phyloP scores from a whole-genome alignment of 2,888 invertebrate species.

The Clistopyga incitator region DNA sequence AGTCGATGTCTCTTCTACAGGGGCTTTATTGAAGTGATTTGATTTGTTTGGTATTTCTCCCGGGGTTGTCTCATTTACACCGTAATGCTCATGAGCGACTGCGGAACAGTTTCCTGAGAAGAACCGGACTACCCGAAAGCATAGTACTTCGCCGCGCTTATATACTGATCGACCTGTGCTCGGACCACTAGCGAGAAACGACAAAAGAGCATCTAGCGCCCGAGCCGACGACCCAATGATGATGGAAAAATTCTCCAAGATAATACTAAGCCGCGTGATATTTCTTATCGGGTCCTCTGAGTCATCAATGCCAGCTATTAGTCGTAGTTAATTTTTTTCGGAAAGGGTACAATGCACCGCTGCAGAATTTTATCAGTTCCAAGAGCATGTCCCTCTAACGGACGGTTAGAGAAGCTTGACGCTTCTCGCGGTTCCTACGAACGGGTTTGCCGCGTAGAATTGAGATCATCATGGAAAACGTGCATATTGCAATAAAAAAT shows the following conservation, averaged over 20 bases:
- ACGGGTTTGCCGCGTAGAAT: no score
- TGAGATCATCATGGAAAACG: no score
- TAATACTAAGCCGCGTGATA: not conserved
- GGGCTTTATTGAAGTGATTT: constrained; percentile 51
- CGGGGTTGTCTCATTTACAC: not conserved
- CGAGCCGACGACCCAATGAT: not conserved
- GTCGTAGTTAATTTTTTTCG: not conserved
- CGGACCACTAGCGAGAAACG: constrained; percentile 71
- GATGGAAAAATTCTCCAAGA: not conserved
- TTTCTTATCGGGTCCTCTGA: not conserved
- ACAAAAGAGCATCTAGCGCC: not conserved
- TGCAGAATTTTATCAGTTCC: no score
- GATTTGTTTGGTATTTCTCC: no score
- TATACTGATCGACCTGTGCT: constrained; percentile 71
- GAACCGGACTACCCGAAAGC: constrained; percentile 77
- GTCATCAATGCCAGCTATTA: not conserved
- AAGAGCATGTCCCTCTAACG: constrained; percentile 19
- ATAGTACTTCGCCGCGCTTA: constrained; percentile 61
- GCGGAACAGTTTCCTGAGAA: constrained; percentile 74
- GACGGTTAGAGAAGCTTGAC: not conserved
- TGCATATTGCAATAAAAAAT: no score
- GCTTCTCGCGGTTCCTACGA: constrained; percentile 13
- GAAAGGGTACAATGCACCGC: not conserved
- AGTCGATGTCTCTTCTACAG: constrained; percentile 78
- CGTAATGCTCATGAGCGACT: constrained; percentile 28